Evolutionary conservation across 2,113 vertebrate species (phyloP), one percentile per base, ranked within the genome.

Genomic region (Polyodon spathula): DNA sequence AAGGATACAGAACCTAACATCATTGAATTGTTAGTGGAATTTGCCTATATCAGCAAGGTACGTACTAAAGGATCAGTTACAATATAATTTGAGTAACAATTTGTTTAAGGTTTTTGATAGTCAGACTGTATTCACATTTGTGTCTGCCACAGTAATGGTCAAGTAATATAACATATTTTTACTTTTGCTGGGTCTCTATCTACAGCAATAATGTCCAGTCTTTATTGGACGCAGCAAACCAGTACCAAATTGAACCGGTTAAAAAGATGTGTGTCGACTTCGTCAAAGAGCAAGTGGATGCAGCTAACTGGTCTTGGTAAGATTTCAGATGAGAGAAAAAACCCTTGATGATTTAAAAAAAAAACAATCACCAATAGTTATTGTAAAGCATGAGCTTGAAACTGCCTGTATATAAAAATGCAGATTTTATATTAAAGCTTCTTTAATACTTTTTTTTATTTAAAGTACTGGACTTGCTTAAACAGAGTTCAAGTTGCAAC

Each of bases 241-340:
- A 98, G 60, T 98, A 97, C 71, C 95, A 98, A 67, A 96, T 97
- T 71, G 95, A 97, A 67, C 95, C 94, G n/a, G 95, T 97, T 68
- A 98, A 97, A 83, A 96, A 91, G 82, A 95, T 98, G 95, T 98
- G 95, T 68, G 93, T 97, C 71, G 93, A 98, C 64, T 97, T 96
- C 69, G 86, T 98, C 44, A 98, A 96, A 83, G 94, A 94, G 68
- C 94, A 98, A 84, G 90, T 98, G 62, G 95, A 97, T 80, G 91
- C 94, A 66, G 95, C 95, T 63, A 97, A 98, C 75, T 98, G n/a
- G 95, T 68, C 84, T 98, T 50, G 94, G 95, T 98, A 88, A 78
- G 60, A 61, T 16, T 14, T 53, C 6, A 6, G 8, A 16, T 50
- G 42, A 8, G 42, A 11, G 6, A 8, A 6, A 8, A 12, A n/a